phyloP scores from a whole-genome alignment of 2,797 vertebrate species.

The Todus mexicanus region DNA sequence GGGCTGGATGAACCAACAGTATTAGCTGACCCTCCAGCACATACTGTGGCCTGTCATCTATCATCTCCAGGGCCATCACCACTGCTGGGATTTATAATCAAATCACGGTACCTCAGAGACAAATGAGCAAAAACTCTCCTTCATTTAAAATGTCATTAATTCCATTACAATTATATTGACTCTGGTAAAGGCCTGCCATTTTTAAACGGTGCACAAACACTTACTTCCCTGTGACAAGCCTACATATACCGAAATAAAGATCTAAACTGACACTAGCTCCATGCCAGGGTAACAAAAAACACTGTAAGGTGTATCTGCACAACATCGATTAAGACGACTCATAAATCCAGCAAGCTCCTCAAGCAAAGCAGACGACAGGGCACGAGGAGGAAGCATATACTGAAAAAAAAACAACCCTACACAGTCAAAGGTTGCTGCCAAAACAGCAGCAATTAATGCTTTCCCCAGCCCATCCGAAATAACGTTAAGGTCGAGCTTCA shows the following conservation, averaged over 20 bases:
- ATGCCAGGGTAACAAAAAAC: background rate
- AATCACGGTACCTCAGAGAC: background rate
- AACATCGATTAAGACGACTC: background rate
- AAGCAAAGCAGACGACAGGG: background rate
- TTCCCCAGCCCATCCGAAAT: conserved; percentile 31
- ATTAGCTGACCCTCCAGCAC: background rate
- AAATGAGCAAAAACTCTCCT: background rate
- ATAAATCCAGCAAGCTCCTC: conserved; percentile 3
- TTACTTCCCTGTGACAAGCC: background rate
- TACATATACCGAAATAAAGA: background rate
- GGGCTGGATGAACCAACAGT: background rate
- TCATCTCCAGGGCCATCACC: background rate
- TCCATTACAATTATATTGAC: background rate
- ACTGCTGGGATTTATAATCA: background rate
- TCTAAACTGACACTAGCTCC: background rate
- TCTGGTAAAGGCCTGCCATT: background rate
- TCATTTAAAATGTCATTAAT: background rate
- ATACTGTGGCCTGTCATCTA: background rate
- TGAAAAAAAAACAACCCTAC: conserved; percentile 55
- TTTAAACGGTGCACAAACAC: background rate
- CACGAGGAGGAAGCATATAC: conserved; percentile 26
- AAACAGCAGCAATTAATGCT: conserved; percentile 44
- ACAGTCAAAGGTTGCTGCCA: conserved; percentile 18
- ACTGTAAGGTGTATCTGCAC: background rate
- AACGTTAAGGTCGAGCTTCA: conserved; percentile 33